phyloP scores from a whole-genome alignment of 2,888 invertebrate genomes.

The Rhagium mordax region DNA sequence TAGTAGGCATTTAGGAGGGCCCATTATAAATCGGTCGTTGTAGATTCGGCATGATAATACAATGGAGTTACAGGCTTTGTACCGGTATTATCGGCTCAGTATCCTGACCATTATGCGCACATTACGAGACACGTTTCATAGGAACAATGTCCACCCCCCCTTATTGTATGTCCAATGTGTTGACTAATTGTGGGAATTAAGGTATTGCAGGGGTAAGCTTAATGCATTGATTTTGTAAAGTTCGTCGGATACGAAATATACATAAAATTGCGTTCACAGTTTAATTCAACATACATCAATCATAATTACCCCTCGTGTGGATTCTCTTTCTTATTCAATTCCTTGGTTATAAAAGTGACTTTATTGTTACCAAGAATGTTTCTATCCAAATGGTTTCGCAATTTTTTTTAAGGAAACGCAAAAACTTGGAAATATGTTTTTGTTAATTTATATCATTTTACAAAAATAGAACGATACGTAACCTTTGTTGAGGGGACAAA shows the following conservation, averaged over 20 bases:
- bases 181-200: constrained; percentile 54
- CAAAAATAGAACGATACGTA: too few relatives aligned
- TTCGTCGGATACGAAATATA: neutral
- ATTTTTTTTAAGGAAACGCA: neutral
- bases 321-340: neutral
- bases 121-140: constrained; percentile 48
- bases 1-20: constrained; percentile 29
- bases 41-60: constrained; percentile 48
- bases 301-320: neutral
- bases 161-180: constrained; percentile 51
- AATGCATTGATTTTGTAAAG: constrained; percentile 24
- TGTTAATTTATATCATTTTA: too few relatives aligned
- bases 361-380: neutral
- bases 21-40: constrained; percentile 44
- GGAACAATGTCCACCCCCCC: constrained; percentile 51
- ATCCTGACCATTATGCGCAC: constrained; percentile 53
- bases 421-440: too few relatives aligned
- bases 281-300: neutral
- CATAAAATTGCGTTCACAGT: neutral
- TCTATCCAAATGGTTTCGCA: neutral
- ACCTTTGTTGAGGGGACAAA: too few relatives aligned
- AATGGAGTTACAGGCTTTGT: constrained; percentile 54
- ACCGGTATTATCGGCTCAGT: constrained; percentile 47
- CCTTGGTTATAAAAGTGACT: neutral
- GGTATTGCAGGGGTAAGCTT: constrained; percentile 31